A percentile compares a stretch with the other conserved stretches of the same genome.
Evolutionary conservation across 2,113 vertebrate genomes (phyloP).

Genomic region (Cyanocitta stelleri): DNA sequence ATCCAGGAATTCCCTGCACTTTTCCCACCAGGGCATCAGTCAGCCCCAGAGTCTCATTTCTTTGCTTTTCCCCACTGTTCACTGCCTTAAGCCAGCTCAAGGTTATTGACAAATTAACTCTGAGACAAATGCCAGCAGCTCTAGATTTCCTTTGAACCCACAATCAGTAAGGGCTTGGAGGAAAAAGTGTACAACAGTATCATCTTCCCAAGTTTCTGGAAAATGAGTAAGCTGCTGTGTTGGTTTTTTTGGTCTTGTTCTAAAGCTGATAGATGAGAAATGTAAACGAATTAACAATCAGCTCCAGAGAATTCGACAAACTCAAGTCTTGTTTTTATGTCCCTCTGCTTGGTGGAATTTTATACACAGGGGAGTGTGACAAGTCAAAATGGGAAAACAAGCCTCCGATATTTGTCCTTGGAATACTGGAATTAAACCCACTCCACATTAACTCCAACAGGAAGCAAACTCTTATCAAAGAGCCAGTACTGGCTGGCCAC

Average conservation of each 20-base stretch:
- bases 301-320: neutral
- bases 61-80: neutral
- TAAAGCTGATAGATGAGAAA: neutral
- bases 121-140: neutral
- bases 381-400: neutral
- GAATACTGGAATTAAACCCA: neutral
- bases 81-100: neutral
- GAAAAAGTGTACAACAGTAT: neutral
- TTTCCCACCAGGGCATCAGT: neutral
- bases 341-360: neutral
- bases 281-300: neutral
- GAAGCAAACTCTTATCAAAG: neutral
- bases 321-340: neutral
- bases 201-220: neutral
- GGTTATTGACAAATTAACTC: neutral
- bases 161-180: neutral
- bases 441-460: neutral
- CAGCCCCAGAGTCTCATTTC: neutral
- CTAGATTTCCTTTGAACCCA: neutral
- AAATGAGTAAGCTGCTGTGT: neutral
- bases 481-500: neutral
- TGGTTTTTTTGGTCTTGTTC: neutral
- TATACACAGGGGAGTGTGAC: fast-evolving
- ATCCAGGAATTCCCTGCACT: neutral
- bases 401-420: neutral